Percentiles rank a stretch among this genome's conserved stretches.
phyloP scores from a whole-genome alignment of 2,888 invertebrate genomes.

The Eilema griseolum region DNA sequence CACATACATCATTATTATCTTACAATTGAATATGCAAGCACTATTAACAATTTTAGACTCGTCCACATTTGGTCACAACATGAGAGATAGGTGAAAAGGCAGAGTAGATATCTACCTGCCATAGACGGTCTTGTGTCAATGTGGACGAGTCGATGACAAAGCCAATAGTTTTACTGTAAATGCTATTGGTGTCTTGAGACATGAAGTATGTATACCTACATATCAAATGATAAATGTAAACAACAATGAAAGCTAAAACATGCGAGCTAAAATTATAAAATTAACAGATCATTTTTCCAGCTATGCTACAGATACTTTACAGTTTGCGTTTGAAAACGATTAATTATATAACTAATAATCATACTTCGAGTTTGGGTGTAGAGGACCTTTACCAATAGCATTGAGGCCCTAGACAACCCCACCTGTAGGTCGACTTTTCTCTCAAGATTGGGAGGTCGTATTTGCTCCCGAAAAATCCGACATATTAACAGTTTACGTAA shows the following conservation, averaged over 20 bases:
- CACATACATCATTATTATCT: background rate
- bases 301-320: constrained; percentile 70
- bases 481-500: too few species aligned
- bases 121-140: background rate
- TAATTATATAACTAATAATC: background rate
- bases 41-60: background rate
- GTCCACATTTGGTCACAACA: background rate
- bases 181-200: background rate
- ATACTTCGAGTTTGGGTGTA: too few species aligned
- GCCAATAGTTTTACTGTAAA: background rate
- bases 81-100: background rate
- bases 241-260: constrained; percentile 51
- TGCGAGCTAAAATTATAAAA: constrained; percentile 51
- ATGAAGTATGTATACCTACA: background rate
- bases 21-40: background rate
- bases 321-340: constrained; percentile 7
- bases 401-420: too few species aligned
- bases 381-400: too few species aligned
- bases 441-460: too few species aligned
- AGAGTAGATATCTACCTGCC: background rate
- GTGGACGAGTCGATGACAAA: background rate
- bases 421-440: too few species aligned
- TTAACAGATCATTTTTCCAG: constrained; percentile 36
- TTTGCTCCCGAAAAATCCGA: too few species aligned
- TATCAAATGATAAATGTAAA: constrained; percentile 23